phyloP scores from a whole-genome alignment of 1,140 invertebrate genomes.

The Aphaenogaster rudis region DNA sequence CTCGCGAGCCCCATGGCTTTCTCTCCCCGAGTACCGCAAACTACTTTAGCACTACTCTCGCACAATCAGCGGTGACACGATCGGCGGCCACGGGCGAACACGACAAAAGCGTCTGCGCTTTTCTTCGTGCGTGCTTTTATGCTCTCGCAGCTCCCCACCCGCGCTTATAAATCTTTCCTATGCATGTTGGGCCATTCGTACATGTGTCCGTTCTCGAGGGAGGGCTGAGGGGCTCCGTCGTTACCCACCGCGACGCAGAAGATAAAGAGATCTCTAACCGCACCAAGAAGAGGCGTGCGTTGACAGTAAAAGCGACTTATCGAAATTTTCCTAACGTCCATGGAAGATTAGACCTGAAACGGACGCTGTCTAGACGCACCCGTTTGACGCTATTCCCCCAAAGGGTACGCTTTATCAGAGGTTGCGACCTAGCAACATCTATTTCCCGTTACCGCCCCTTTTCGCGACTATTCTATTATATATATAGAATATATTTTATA shows the following conservation, averaged over 20 bases:
- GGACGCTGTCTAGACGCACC: not conserved
- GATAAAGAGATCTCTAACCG: slow-evolving; percentile 63
- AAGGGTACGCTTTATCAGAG: slow-evolving; percentile 17
- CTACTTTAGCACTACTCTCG: slow-evolving; percentile 58
- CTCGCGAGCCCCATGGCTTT: slow-evolving; percentile 81
- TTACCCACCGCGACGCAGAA: slow-evolving; percentile 31
- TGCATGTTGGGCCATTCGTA: slow-evolving; percentile 47
- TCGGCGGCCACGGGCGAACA: slow-evolving; percentile 80
- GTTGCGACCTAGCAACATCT: not conserved
- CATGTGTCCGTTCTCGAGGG: slow-evolving; percentile 37
- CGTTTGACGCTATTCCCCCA: too few species aligned
- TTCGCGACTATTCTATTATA: not conserved
- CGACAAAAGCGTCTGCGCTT: slow-evolving; percentile 83
- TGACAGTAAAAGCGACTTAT: slow-evolving; percentile 6
- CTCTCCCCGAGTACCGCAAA: slow-evolving; percentile 1
- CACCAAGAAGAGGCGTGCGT: not conserved
- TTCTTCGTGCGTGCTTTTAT: slow-evolving; percentile 86
- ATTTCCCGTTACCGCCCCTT: slow-evolving; percentile 9
- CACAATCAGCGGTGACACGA: slow-evolving; percentile 73
- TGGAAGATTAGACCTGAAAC: not conserved
- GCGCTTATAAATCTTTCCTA: slow-evolving; percentile 25
- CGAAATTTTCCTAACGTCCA: slow-evolving; percentile 9
- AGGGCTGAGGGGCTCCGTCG: not conserved
- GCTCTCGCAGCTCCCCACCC: slow-evolving; percentile 82
- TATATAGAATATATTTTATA: not conserved